Evolutionary conservation across 2,888 invertebrate genomes (phyloP), one percentile per base, ranked within the genome.

Genomic region (Parnassius mnemosyne): DNA sequence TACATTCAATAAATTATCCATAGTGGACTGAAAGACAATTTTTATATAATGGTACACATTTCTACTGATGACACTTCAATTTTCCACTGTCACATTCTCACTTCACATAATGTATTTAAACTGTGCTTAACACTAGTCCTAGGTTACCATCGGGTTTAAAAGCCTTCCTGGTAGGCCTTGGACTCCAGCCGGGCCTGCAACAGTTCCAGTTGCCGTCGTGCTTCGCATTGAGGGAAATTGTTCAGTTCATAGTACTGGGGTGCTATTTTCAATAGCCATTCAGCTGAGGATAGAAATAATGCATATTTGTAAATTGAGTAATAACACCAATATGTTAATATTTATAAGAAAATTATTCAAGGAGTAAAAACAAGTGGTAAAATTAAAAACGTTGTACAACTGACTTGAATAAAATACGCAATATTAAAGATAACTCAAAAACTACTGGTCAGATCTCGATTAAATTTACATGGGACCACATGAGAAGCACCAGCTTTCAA

Each of bases 171-270:
- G 87, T 94, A 97, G 70, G 96, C 96, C 80, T 96, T 95, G 16
- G 97, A 95, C 71, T 98, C 97, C 81, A 98, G 91, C 71, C 97
- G 93, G 56, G 95, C 94, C 79, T 97, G 97, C 67, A 99, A 90
- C 69, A 96, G 93, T 91, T 98, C 97, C 68, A 99, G 91, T 80
- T 98, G 98, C 57, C 99, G 92, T 78, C 97, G 96, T 9, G 99
- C 99, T 87, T 99, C 99, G 84, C 99, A 99, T 78, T 96, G 96
- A 0, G 99, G 99, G 93, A 99, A 99, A 89, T 99, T 99, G 79
- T 96, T 95, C 86, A 99, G 93, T 84, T 99, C 99, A 84, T 99
- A 99, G 93, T 99, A 99, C 85, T 98, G 98, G 0, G 99, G 98
- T 0, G 99, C 98, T 67, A 99, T 96, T 81, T 96, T 96, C 25